Percentiles rank a stretch among this genome's conserved stretches.
phyloP scores from a whole-genome alignment of 2,888 invertebrate species.

The Griposia aprilina region DNA sequence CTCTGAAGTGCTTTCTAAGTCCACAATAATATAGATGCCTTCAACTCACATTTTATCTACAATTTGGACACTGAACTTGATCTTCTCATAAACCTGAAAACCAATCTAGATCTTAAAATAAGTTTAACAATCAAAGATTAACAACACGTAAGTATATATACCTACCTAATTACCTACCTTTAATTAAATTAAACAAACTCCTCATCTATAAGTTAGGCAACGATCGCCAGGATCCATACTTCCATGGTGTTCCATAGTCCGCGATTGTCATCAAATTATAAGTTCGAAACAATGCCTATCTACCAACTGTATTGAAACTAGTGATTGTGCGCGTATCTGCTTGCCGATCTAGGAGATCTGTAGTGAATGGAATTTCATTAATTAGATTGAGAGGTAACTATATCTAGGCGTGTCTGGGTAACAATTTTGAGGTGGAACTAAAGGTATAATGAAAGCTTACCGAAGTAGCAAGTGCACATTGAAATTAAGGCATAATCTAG shows the following conservation, averaged over 20 bases:
- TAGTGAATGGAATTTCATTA: constrained; percentile 50
- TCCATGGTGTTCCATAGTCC: constrained; percentile 2
- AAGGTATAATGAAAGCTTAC: background rate
- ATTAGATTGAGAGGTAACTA: constrained; percentile 41
- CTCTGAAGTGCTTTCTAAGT: background rate
- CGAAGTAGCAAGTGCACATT: background rate
- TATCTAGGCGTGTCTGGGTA: background rate
- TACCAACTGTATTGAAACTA: constrained; percentile 63
- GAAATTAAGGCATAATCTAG: background rate
- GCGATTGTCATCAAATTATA: constrained; percentile 69
- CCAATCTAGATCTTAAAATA: background rate
- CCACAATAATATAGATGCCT: background rate
- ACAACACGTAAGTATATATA: background rate
- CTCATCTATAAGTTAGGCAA: constrained; percentile 4
- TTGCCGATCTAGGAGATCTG: constrained; percentile 57
- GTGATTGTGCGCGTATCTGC: constrained; percentile 61
- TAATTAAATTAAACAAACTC: constrained; percentile 36
- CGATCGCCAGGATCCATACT: constrained; percentile 10
- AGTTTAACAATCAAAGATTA: background rate
- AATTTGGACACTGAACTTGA: background rate
- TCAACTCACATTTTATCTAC: background rate
- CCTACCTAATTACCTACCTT: background rate
- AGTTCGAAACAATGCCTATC: constrained; percentile 59
- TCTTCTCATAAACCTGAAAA: background rate
- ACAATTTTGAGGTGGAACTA: background rate